phyloP scores from a whole-genome alignment of 1,140 invertebrate species.

The Drosophila pandora region DNA sequence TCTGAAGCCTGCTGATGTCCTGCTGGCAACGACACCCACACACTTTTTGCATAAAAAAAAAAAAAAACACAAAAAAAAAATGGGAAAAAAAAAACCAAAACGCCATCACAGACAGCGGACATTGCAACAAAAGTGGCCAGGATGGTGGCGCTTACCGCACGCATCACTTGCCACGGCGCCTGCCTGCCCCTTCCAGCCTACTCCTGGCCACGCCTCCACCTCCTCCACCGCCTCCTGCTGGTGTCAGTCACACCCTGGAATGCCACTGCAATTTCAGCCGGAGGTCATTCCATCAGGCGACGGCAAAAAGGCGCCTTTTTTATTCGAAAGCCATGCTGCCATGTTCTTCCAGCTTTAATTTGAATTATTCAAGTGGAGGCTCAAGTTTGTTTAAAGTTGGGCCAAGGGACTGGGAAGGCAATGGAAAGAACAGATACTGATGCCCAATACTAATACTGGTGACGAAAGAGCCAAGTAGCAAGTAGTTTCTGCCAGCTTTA shows the following conservation, averaged over 20 bases:
- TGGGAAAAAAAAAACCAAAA: neutral
- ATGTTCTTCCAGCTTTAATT: neutral
- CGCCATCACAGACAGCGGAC: conserved; percentile 9
- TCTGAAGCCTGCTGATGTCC: conserved; percentile 21
- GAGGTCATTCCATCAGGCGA: conserved; percentile 23
- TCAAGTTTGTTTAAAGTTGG: too few relatives aligned
- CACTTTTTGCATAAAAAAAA: neutral
- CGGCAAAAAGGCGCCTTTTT: too few relatives aligned
- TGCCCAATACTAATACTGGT: too few relatives aligned
- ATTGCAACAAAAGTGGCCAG: conserved; percentile 37
- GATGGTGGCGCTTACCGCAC: conserved; percentile 26
- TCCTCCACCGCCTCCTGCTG: neutral
- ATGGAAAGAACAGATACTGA: too few relatives aligned
- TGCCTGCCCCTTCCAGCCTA: neutral
- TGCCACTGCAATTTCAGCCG: conserved; percentile 14
- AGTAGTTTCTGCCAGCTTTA: too few relatives aligned
- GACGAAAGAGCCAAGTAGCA: too few relatives aligned
- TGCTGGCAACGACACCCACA: neutral
- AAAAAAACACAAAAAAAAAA: neutral
- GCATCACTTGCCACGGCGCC: conserved; percentile 20
- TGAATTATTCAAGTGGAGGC: neutral
- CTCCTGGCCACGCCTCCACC: neutral
- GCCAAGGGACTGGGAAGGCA: too few relatives aligned
- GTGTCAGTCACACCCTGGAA: conserved; percentile 23
- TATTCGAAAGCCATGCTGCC: neutral